These are phyloP conservation scores for Drosophila truncata DNA, from an alignment of 1,140 invertebrate species.

Conservation along the genomic window DNA sequence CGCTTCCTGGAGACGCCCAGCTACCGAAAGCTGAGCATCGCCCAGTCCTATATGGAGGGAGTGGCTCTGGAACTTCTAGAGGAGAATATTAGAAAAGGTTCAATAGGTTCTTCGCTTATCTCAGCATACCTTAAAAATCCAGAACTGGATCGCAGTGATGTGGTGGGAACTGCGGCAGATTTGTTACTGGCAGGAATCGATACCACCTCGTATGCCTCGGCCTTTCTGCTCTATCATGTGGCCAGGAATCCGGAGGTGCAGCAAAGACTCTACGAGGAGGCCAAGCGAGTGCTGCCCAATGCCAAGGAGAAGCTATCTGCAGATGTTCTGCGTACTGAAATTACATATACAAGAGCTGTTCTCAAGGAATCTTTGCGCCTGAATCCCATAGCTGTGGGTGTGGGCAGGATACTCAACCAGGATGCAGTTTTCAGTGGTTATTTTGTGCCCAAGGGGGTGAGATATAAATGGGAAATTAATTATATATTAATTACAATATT, in stretches of 20 bases:
- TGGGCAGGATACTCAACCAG: conserved; percentile 91
- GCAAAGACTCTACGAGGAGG: conserved; percentile 90
- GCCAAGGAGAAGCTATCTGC: conserved; percentile 86
- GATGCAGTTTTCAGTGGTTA: conserved; percentile 93
- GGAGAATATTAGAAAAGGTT: conserved; percentile 85
- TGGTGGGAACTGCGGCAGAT: conserved; percentile 93
- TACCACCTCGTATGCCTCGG: conserved; percentile 93
- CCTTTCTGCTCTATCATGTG: conserved; percentile 93
- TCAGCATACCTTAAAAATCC: conserved; percentile 89
- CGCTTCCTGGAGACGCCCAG: conserved; percentile 89
- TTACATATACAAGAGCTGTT: conserved; percentile 91
- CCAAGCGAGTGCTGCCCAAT: conserved; percentile 86
- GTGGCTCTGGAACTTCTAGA: conserved; percentile 89
- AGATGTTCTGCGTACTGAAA: conserved; percentile 87
- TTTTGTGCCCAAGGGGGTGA: conserved; percentile 93
- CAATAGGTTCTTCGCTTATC: conserved; percentile 86
- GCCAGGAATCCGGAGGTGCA: conserved; percentile 91
- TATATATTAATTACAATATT: neutral
- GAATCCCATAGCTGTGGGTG: conserved; percentile 93
- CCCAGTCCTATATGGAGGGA: conserved; percentile 91
- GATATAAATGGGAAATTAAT: conserved; percentile 54
- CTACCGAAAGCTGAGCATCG: conserved; percentile 89
- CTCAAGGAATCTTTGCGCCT: conserved; percentile 94
- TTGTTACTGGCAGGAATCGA: conserved; percentile 94
- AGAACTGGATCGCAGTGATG: conserved; percentile 91